Evolutionary conservation across 1,140 invertebrate species (phyloP).

Genomic region (Drosophila equinoxialis): DNA sequence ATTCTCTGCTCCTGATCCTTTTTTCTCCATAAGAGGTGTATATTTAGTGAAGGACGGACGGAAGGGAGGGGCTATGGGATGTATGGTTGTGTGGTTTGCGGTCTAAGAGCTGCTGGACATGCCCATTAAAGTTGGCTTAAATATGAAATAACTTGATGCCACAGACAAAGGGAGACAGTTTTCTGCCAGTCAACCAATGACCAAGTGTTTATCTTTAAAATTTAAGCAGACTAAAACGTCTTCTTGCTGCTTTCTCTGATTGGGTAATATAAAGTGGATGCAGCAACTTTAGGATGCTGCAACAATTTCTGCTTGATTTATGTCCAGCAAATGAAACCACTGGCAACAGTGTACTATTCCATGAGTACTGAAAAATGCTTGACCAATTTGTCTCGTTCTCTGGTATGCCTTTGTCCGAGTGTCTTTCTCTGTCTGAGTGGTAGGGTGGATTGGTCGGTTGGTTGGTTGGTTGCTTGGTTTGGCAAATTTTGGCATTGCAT

Average conservation of each 20-base stretch:
- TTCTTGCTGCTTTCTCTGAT: slow-evolving; percentile 29
- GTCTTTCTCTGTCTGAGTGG: neutral
- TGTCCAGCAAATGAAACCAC: slow-evolving; percentile 65
- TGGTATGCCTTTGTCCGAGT: neutral
- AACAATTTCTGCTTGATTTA: slow-evolving; percentile 66
- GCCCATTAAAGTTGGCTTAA: slow-evolving; percentile 66
- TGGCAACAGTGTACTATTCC: slow-evolving; percentile 32
- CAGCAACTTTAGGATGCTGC: neutral
- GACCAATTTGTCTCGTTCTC: slow-evolving; percentile 55
- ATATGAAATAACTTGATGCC: slow-evolving; percentile 51
- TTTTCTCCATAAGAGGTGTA: neutral
- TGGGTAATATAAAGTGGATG: neutral
- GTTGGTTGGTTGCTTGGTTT: neutral
- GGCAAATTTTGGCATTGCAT: slow-evolving; percentile 36
- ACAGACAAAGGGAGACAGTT: slow-evolving; percentile 6
- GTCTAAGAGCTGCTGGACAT: slow-evolving; percentile 36
- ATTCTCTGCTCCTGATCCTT: neutral
- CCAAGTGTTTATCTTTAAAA: slow-evolving; percentile 69
- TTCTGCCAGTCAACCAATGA: neutral
- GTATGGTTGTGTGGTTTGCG: slow-evolving; percentile 1
- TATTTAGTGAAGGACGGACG: neutral
- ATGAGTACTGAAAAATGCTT: slow-evolving; percentile 52
- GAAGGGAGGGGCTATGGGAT: neutral
- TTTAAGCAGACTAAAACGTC: slow-evolving; percentile 44
- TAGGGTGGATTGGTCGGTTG: neutral